These are phyloP conservation scores for Gopherus flavomarginatus DNA, from an alignment of 2,113 vertebrate species.

Conservation along the genomic window DNA sequence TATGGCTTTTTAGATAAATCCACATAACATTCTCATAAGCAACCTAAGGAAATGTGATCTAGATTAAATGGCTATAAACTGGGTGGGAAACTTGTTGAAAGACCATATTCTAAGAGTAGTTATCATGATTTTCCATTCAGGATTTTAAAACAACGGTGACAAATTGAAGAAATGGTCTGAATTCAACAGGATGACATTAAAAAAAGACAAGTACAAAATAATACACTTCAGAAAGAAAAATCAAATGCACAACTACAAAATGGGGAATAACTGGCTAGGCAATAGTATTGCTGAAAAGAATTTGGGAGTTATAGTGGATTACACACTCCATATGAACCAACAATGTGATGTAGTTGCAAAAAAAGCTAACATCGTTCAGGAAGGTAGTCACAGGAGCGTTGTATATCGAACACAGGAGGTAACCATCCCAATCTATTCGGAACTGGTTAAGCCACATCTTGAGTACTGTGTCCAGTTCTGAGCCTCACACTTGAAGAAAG, in stretches of 20 bases:
- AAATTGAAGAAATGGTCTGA: background rate
- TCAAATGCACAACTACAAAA: background rate
- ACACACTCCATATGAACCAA: background rate
- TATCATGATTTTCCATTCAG: background rate
- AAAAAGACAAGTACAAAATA: background rate
- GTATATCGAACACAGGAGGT: background rate
- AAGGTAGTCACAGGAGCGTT: background rate
- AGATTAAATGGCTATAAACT: background rate
- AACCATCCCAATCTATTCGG: background rate
- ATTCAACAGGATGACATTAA: background rate
- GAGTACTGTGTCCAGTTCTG: background rate
- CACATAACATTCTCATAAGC: background rate
- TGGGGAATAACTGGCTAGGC: background rate
- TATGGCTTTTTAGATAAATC: background rate
- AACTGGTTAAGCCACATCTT: background rate
- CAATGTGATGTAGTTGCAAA: background rate
- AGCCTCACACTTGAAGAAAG: background rate
- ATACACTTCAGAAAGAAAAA: background rate
- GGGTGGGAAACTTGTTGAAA: background rate
- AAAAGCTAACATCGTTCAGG: background rate
- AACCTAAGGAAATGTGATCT: background rate
- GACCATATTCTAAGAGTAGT: background rate
- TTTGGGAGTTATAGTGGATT: background rate
- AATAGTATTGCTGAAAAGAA: background rate
- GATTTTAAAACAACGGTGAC: background rate